A percentile compares a stretch with the other conserved stretches of the same genome.
phyloP scores from a whole-genome alignment of 2,888 invertebrate species.

The Ashinkailepas kermadecensis region DNA sequence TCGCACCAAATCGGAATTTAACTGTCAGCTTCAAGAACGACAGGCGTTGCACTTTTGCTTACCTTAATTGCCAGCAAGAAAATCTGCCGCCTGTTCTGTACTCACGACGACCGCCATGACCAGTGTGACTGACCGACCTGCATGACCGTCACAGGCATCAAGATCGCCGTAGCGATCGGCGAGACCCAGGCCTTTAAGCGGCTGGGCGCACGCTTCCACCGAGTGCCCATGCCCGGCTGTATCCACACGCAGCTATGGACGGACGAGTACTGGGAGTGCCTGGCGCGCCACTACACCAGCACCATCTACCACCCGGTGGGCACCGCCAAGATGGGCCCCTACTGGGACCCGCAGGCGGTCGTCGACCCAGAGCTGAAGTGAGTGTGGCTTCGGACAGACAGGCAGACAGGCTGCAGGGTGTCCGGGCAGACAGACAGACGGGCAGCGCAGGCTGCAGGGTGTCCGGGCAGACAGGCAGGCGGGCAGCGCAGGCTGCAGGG shows the following conservation, averaged over 20 bases:
- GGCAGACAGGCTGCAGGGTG: too few species aligned
- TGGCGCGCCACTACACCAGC: conserved; percentile 57
- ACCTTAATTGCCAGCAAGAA: too few species aligned
- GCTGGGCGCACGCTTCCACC: conserved; percentile 60
- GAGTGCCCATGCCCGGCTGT: conserved; percentile 68
- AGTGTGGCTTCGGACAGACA: conserved; percentile 6
- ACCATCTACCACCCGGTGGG: conserved; percentile 62
- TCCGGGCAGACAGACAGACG: too few species aligned
- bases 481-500: too few species aligned
- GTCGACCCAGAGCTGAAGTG: conserved; percentile 57
- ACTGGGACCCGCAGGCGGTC: conserved; percentile 58
- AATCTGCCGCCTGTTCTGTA: too few species aligned
- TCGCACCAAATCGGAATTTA: too few species aligned
- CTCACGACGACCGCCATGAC: not conserved
- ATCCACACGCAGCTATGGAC: conserved; percentile 61
- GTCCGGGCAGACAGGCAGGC: too few species aligned
- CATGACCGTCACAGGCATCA: conserved; percentile 54
- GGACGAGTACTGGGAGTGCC: conserved; percentile 63
- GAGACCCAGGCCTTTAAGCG: conserved; percentile 61
- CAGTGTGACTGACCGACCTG: not conserved
- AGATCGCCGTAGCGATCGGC: conserved; percentile 71
- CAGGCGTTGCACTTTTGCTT: too few species aligned
- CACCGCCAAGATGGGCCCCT: conserved; percentile 71
- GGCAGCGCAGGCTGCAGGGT: too few species aligned
- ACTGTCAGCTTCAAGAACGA: too few species aligned